Evolutionary conservation across 2,888 invertebrate species (phyloP).

Genomic region (Drosophila stalkeri): DNA sequence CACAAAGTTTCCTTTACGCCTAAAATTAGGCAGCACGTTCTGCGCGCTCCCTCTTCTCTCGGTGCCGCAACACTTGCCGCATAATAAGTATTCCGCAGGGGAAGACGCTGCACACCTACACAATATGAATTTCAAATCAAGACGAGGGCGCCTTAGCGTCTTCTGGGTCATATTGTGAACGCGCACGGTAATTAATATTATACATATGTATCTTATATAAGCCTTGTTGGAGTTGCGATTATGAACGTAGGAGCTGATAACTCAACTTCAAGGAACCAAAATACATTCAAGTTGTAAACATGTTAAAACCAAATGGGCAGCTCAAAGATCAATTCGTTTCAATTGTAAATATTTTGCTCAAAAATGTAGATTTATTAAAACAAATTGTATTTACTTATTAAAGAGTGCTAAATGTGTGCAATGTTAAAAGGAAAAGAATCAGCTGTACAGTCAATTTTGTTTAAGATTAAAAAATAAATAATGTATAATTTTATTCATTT

Average conservation of each 20-base stretch:
- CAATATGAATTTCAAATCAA: slow-evolving; percentile 23
- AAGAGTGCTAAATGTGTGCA: too few species aligned
- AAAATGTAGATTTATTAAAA: too few species aligned
- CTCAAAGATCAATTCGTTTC: too few species aligned
- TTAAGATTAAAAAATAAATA: too few species aligned
- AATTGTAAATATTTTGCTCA: too few species aligned
- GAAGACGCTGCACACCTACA: background rate
- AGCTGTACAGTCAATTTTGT: too few species aligned
- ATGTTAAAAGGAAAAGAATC: too few species aligned
- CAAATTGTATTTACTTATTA: too few species aligned
- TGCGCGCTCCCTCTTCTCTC: slow-evolving; percentile 30
- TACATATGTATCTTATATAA: slow-evolving; percentile 5
- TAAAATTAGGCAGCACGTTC: slow-evolving; percentile 73
- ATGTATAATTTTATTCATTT: too few species aligned
- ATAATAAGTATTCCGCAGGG: slow-evolving; percentile 66
- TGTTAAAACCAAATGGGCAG: background rate
- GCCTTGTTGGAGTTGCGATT: background rate
- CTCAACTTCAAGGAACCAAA: background rate
- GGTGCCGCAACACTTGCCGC: slow-evolving; percentile 57
- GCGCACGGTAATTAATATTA: slow-evolving; percentile 24
- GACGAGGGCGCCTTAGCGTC: background rate
- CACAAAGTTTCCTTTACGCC: slow-evolving; percentile 29
- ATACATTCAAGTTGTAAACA: too few species aligned
- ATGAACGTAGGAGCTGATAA: background rate
- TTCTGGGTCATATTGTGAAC: background rate